Conservation (phyloP, 2,797 vertebrate species). For the Poecilia wingei region DNA sequence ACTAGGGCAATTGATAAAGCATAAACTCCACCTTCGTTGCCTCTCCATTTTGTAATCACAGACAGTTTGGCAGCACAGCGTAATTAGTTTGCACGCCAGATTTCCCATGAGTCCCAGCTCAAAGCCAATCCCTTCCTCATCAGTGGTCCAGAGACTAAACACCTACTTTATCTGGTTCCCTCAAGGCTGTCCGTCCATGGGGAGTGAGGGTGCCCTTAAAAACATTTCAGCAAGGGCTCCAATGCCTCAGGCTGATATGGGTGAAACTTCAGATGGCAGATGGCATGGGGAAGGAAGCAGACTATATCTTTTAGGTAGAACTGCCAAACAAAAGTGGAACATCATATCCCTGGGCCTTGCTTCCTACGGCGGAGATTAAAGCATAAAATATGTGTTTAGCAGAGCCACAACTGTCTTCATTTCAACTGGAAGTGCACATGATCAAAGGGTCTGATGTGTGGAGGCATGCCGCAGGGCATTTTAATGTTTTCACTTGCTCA, state of each 20-base stretch:
- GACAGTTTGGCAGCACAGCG: conserved; percentile 77
- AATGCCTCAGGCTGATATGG: conserved; percentile 79
- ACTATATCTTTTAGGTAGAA: conserved; percentile 78
- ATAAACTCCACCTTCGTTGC: conserved; percentile 72
- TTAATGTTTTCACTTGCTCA: conserved; percentile 60
- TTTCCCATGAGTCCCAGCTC: conserved; percentile 83
- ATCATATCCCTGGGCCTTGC: conserved; percentile 66
- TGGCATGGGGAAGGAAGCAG: conserved; percentile 74
- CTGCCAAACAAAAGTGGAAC: conserved; percentile 78
- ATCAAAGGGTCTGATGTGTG: conserved; percentile 74
- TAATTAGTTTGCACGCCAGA: conserved; percentile 83
- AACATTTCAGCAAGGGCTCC: conserved; percentile 76
- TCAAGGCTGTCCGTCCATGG: conserved; percentile 77
- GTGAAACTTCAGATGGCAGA: conserved; percentile 84
- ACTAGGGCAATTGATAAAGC: conserved; percentile 76
- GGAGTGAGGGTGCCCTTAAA: conserved; percentile 79
- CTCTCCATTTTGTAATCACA: conserved; percentile 80
- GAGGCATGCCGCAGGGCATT: conserved; percentile 67
- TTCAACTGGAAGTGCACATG: conserved; percentile 66
- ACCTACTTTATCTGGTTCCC: conserved; percentile 83
- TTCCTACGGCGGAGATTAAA: conserved; percentile 76
- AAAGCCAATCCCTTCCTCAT: conserved; percentile 78
- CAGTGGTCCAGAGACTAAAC: conserved; percentile 82
- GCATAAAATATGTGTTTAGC: conserved; percentile 70
- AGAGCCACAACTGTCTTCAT: conserved; percentile 67